A percentile compares a stretch with the other conserved stretches of the same genome.
These are phyloP conservation scores for Aleadryas rufinucha DNA, from an alignment of 2,113 vertebrate genomes.

Conservation along the genomic window DNA sequence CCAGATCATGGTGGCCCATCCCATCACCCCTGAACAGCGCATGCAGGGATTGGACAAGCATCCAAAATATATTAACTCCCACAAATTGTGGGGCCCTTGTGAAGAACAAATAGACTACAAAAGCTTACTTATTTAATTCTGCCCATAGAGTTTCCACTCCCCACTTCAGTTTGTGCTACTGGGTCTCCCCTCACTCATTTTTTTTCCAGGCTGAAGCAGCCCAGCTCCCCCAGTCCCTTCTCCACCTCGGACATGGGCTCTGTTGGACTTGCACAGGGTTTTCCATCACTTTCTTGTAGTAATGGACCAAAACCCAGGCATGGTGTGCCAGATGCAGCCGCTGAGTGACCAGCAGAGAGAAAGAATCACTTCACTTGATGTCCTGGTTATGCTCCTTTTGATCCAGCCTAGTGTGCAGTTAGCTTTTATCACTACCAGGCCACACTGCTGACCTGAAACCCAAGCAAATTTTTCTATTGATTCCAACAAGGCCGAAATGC, in stretches of 20 bases:
- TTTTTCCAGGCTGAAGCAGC: not conserved
- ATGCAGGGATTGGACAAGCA: not conserved
- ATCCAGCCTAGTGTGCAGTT: not conserved
- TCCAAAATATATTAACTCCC: not conserved
- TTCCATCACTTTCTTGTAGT: not conserved
- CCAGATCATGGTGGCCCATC: not conserved
- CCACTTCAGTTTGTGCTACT: not conserved
- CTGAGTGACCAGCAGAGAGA: not conserved
- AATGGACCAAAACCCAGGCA: not conserved
- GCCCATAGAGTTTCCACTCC: not conserved
- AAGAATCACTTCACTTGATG: not conserved
- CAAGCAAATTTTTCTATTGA: conserved; percentile 28
- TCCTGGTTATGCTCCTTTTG: not conserved
- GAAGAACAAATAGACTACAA: not conserved
- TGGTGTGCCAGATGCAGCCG: not conserved
- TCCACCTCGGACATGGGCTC: not conserved
- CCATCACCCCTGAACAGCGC: not conserved
- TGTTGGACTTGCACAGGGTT: not conserved
- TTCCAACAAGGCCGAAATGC: conserved; percentile 23
- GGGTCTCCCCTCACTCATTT: not conserved
- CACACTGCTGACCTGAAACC: conserved; percentile 27
- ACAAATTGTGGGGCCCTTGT: not conserved
- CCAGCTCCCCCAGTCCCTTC: not conserved
- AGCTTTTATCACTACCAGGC: not conserved
- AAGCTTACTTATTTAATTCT: not conserved